Percentiles rank a stretch among this genome's conserved stretches.
These are phyloP conservation scores for Mylabris phalerata DNA, from an alignment of 1,140 invertebrate genomes.

Conservation along the genomic window DNA sequence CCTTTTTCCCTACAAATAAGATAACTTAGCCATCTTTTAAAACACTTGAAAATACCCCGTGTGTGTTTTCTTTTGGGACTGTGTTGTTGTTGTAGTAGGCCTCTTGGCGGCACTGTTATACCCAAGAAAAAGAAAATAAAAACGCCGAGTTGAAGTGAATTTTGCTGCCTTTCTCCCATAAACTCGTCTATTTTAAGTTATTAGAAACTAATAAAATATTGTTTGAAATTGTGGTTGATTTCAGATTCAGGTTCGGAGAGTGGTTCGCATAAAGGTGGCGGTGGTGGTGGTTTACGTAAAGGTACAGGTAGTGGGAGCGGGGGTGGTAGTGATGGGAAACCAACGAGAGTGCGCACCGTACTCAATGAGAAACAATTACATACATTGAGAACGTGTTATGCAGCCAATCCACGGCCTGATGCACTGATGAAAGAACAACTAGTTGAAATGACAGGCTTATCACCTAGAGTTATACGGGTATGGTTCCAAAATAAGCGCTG, in stretches of 20 bases:
- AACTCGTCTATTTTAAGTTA: neutral
- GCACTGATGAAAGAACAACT: slow-evolving; percentile 99
- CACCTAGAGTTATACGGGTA: slow-evolving; percentile 91
- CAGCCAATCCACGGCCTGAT: slow-evolving; percentile 94
- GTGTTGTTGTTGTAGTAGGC: too few relatives aligned
- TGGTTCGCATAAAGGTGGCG: slow-evolving; percentile 71
- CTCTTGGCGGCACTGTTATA: too few relatives aligned
- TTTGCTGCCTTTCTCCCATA: neutral
- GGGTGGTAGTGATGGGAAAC: slow-evolving; percentile 80
- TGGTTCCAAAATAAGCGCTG: slow-evolving; percentile 99
- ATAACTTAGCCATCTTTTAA: too few relatives aligned
- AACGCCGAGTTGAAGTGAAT: too few relatives aligned
- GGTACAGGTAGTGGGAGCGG: slow-evolving; percentile 47
- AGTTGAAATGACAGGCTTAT: slow-evolving; percentile 96
- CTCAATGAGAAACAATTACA: slow-evolving; percentile 98
- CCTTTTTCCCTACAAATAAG: too few relatives aligned
- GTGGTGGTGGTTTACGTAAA: slow-evolving; percentile 44
- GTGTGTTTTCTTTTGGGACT: too few relatives aligned
- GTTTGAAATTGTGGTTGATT: slow-evolving; percentile 28
- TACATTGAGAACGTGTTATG: slow-evolving; percentile 91
- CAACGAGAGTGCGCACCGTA: slow-evolving; percentile 93
- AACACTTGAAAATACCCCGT: too few relatives aligned
- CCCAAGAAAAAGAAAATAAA: too few relatives aligned
- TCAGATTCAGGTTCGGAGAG: slow-evolving; percentile 79
- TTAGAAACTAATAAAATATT: neutral